Percentiles rank a stretch among this genome's conserved stretches.
Evolutionary conservation across 2,113 vertebrate species (phyloP).

Genomic region (Pangasianodon gigas): DNA sequence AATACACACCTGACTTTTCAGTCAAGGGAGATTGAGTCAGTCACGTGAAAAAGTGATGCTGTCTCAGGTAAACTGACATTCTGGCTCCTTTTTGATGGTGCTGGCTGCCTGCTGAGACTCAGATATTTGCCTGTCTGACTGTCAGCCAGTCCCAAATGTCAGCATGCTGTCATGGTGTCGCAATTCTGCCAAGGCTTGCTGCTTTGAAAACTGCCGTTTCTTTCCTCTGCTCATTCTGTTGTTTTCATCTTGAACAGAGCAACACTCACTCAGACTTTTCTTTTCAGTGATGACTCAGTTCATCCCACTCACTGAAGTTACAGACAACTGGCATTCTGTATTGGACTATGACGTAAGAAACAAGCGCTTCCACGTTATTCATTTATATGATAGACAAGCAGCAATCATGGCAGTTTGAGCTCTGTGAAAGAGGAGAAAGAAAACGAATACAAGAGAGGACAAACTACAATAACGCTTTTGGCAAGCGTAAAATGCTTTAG

Average conservation of each 20-base stretch:
- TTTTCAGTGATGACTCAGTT: background rate
- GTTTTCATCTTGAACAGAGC: background rate
- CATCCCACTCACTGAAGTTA: conserved; percentile 14
- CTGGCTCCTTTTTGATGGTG: conserved; percentile 29
- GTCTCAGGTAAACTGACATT: conserved; percentile 42
- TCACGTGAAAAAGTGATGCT: conserved; percentile 54
- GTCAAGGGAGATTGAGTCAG: conserved; percentile 1
- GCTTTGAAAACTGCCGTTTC: conserved; percentile 13
- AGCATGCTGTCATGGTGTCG: background rate
- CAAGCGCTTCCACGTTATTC: background rate
- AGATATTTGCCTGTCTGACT: background rate
- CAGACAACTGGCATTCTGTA: conserved; percentile 21
- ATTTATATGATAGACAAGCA: background rate
- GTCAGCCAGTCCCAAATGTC: background rate
- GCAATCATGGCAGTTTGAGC: background rate
- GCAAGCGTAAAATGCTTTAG: background rate
- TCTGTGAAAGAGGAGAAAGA: background rate
- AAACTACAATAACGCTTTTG: background rate
- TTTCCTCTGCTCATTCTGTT: background rate
- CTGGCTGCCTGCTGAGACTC: conserved; percentile 27
- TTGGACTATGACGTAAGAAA: background rate
- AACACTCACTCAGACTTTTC: background rate
- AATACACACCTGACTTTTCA: background rate
- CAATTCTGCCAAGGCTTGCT: conserved; percentile 1
- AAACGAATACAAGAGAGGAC: background rate